phyloP scores from a whole-genome alignment of 2,888 invertebrate species.

The Torymus aiolomorphi region DNA sequence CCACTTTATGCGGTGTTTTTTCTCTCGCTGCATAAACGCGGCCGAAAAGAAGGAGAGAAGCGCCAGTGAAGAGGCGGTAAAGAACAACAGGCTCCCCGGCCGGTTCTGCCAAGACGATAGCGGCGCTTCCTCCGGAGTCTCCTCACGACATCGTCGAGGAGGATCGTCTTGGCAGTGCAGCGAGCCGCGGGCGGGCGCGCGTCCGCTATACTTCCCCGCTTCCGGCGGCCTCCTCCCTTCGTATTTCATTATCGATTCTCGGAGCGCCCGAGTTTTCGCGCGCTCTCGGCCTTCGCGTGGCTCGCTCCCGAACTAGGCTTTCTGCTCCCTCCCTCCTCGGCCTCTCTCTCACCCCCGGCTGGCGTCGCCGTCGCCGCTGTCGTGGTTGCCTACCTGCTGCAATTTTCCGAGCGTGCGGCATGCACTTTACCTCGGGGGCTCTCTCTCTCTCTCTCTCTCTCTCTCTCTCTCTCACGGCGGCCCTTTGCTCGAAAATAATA shows the following conservation, averaged over 20 bases:
- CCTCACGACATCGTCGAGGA: constrained; percentile 2
- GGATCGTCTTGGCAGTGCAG: constrained; percentile 30
- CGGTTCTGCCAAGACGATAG: constrained; percentile 28
- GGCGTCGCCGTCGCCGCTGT: constrained; percentile 3
- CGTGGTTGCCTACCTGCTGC: neutral
- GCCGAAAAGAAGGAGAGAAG: neutral
- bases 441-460: no score
- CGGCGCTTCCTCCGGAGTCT: constrained; percentile 15
- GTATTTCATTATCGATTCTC: constrained; percentile 47
- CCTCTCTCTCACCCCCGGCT: no score
- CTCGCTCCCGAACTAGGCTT: constrained; percentile 18
- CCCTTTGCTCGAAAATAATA: constrained; percentile 41
- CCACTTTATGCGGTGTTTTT: constrained; percentile 5
- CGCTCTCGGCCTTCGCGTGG: constrained; percentile 42
- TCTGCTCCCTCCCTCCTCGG: neutral
- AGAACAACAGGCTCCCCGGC: neutral
- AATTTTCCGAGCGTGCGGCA: neutral
- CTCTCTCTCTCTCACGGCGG: neutral
- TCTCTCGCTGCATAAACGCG: neutral
- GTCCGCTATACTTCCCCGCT: neutral
- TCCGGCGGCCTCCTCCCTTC: neutral
- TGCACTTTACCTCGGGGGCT: neutral
- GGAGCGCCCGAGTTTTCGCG: constrained; percentile 35
- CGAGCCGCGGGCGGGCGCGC: neutral
- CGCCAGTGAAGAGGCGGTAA: neutral